These are phyloP conservation scores for Orycteropus afer DNA, from an alignment of 2,113 vertebrate species.

Conservation along the genomic window DNA sequence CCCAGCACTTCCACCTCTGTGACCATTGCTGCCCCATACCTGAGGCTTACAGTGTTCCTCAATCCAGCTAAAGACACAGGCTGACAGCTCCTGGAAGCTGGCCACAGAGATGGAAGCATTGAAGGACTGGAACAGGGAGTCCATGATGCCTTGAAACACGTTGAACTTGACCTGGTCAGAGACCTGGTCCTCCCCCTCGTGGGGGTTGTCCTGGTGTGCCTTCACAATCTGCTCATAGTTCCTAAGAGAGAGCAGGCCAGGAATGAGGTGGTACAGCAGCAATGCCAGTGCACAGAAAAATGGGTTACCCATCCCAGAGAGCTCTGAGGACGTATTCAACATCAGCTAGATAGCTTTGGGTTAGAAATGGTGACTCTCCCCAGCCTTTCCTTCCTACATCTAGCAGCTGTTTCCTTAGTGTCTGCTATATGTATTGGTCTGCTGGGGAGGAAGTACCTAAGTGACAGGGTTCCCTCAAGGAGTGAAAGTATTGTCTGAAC, in stretches of 20 bases:
- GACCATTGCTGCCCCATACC: slow-evolving; percentile 81
- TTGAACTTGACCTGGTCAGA: slow-evolving; percentile 98
- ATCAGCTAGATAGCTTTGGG: background rate
- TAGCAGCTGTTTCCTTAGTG: background rate
- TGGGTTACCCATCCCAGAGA: background rate
- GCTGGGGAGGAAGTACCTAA: background rate
- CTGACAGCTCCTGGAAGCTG: slow-evolving; percentile 97
- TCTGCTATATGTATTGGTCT: background rate
- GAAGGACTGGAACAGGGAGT: slow-evolving; percentile 97
- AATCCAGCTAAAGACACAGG: slow-evolving; percentile 98
- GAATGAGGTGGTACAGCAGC: background rate
- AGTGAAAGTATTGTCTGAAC: background rate
- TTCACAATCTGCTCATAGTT: slow-evolving; percentile 99
- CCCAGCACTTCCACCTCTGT: background rate
- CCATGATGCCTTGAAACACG: slow-evolving; percentile 98
- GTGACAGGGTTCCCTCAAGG: background rate
- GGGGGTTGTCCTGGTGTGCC: slow-evolving; percentile 96
- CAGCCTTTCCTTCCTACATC: background rate
- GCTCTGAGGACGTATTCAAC: background rate
- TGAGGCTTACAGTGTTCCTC: slow-evolving; percentile 99
- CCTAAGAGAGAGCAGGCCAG: slow-evolving; percentile 83
- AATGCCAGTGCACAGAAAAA: background rate
- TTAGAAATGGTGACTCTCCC: background rate
- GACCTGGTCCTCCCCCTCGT: slow-evolving; percentile 94
- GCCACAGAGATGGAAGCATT: slow-evolving; percentile 93